Evolutionary conservation across 2,113 vertebrate genomes (phyloP), one percentile per base, ranked within the genome.

Genomic region (Rhinoptilus africanus): DNA sequence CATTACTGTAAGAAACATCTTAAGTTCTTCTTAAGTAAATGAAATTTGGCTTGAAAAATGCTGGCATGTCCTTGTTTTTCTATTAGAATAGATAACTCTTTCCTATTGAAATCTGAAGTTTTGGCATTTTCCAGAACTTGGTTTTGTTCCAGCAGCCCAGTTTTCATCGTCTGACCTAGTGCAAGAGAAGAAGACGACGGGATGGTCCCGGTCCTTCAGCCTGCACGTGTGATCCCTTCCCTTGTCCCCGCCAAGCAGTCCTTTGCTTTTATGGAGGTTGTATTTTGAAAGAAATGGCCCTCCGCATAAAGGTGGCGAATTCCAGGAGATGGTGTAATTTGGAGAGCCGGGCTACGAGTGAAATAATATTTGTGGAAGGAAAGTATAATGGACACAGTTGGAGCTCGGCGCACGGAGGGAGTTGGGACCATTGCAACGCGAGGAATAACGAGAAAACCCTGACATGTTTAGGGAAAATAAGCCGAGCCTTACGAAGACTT

Each of bases 11-110:
- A 95, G 68, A 62, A 92, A 17, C 20, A 14, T 35, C 18, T 63
- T 12, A 50, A 73, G 28, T 41, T 48, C 14, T 6, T 88, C 18
- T 75, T 14, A 3, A 78, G 37, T 48, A 59, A 91, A 67, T 26
- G 15, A 78, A 81, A 43, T 57, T 78, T 82, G 67, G 50, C 80
- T 85, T 79, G 47, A 48, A 88, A 81, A 72, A 45, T 37, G 28
- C 60, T 93, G 88, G 77, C 84, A 5, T 16, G 20, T 19, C 54
- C 15, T 87, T 89, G 73, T 43, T 94, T 96, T 94, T 89, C 64
- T 93, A 2, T 85, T 66, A 69, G 85, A 59, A 53, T 13, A 82
- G 86, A 87, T 93, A 91, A 95, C 45, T 89, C 86, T 83, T 93
- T 95, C 86, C 90, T 84, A 50, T 54, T 74, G 76, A 83, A 78